Evolutionary conservation across 2,888 invertebrate genomes (phyloP).

Genomic region (Parnassius apollo): DNA sequence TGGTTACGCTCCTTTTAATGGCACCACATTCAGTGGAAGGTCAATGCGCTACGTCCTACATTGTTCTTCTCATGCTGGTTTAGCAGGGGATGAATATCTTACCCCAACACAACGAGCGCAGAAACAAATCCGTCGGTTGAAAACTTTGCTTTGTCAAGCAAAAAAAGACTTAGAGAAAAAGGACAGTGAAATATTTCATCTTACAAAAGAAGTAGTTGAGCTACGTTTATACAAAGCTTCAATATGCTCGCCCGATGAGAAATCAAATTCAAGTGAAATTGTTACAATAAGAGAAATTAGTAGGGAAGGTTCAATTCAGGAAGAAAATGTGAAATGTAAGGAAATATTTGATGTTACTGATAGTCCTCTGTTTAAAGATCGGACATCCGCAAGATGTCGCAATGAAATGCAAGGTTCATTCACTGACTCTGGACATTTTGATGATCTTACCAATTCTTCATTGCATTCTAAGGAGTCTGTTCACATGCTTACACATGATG

Average conservation of each 20-base stretch:
- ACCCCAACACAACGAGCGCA: conserved; percentile 94
- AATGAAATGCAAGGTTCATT: conserved; percentile 88
- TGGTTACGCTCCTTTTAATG: conserved; percentile 89
- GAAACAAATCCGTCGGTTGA: conserved; percentile 88
- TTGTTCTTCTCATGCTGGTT: conserved; percentile 89
- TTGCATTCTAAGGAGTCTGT: conserved; percentile 89
- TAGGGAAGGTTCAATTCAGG: conserved; percentile 59
- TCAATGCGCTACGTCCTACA: conserved; percentile 91
- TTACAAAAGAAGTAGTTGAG: conserved; percentile 90
- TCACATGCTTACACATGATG: conserved; percentile 78
- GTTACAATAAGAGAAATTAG: conserved; percentile 87
- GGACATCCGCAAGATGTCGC: conserved; percentile 67
- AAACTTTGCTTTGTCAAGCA: conserved; percentile 86
- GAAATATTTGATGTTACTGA: conserved; percentile 75
- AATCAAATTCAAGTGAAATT: conserved; percentile 88
- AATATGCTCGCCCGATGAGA: conserved; percentile 89
- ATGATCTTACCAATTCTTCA: conserved; percentile 89
- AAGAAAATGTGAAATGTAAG: conserved; percentile 62
- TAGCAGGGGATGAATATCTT: conserved; percentile 90
- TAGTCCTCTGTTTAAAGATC: conserved; percentile 71
- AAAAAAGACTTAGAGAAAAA: conserved; percentile 89
- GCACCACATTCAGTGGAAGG: conserved; percentile 85
- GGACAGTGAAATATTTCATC: conserved; percentile 89
- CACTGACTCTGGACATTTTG: conserved; percentile 93
- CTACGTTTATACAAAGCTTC: conserved; percentile 90